Evolutionary conservation across 2,797 vertebrate genomes (phyloP).

Genomic region (Cossypha heuglini): DNA sequence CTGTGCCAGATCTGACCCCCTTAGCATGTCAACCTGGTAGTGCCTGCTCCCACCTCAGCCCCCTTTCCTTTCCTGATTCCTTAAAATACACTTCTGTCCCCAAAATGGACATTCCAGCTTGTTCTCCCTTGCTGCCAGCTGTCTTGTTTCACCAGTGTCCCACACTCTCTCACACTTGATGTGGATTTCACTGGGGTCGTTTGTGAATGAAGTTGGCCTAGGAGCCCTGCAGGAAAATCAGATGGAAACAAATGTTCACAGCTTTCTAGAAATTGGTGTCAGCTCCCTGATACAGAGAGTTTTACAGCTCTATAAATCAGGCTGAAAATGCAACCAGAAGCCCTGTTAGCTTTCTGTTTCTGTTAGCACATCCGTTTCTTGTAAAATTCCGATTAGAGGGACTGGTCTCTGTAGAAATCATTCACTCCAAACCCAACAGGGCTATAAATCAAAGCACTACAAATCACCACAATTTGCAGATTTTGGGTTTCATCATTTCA

Average conservation of each 20-base stretch:
- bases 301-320: constrained; percentile 73
- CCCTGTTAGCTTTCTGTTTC: constrained; percentile 62
- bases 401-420: constrained; percentile 50
- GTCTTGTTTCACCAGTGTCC: fast-evolving
- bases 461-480: constrained; percentile 52
- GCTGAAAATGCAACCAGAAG: constrained; percentile 71
- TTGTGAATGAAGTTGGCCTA: neutral
- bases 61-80: neutral
- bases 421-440: constrained; percentile 60
- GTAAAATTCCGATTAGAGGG: constrained; percentile 49
- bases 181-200: neutral
- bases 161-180: neutral
- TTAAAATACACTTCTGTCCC: neutral
- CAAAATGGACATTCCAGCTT: neutral
- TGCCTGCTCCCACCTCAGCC: neutral
- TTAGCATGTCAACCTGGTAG: neutral
- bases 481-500: constrained; percentile 54
- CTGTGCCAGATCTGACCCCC: neutral
- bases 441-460: constrained; percentile 63
- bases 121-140: neutral
- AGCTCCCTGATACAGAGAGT: constrained; percentile 64
- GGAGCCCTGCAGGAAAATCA: constrained; percentile 48
- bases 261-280: constrained; percentile 64
- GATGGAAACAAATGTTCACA: constrained; percentile 66
- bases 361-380: constrained; percentile 59